Base-by-base conservation (phyloP, 2,113 vertebrate genomes). In the Apodemus speciosus region DNA sequence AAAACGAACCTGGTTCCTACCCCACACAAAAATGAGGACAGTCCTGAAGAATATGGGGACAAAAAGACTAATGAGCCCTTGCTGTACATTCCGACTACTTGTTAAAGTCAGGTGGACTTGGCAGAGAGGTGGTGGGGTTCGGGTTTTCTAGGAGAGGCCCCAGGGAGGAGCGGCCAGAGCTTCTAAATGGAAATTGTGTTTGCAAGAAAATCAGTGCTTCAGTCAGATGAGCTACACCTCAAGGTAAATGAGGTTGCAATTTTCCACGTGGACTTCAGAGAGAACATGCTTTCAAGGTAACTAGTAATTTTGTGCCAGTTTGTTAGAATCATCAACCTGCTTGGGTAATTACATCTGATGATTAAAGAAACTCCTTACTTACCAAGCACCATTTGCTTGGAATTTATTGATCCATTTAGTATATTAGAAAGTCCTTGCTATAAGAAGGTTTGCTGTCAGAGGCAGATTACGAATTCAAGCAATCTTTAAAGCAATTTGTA, bases 401-500 rank as follows among this genome's bases (percentile, higher is more conserved):
- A 99, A 97, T 88, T 97, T 95, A 95, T 99, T 89, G 98, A 99
- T 6, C 98, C 98, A 25, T 98, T 94, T 81, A 97, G 94, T 25
- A 92, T 99, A 96, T 98, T 99, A 94, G 98, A 98, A 95, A 99
- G 98, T 97, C 99, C 99, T 38, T 99, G 98, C 93, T 99, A 99
- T 98, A 99, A 99, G 97, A 97, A 98, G 80, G 98, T 98, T 97
- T 99, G 98, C 99, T 99, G 99, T 98, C 99, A 98, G 99, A 95
- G 98, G 99, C 73, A 99, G 99, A 95, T 98, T 99, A 87, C 98
- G 99, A 99, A 99, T 99, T 96, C 98, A 99, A 98, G 99, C 99
- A 95, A 98, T 81, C 77, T 81, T 81, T 58, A 99, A 97, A 99
- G 98, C 90, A 98, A 27, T 60, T 25, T 27, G 35, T 56, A 53